These are phyloP conservation scores for Climacteris rufus DNA, from an alignment of 2,113 vertebrate genomes.

Conservation along the genomic window DNA sequence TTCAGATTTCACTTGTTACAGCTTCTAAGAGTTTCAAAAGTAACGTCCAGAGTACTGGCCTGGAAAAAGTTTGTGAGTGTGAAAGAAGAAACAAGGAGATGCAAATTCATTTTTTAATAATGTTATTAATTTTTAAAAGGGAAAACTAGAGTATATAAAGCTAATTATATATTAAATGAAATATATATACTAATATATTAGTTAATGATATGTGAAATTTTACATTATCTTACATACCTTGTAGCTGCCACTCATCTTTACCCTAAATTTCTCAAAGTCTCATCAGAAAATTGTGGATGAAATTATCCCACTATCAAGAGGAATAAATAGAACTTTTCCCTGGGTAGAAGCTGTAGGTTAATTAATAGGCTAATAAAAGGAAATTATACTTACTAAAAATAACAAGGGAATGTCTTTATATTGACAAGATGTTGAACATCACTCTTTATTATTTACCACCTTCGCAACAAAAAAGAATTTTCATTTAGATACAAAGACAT, in stretches of 20 bases:
- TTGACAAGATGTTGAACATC: not conserved
- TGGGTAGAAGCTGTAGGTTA: not conserved
- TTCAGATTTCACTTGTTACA: not conserved
- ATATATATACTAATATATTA: not conserved
- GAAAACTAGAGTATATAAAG: not conserved
- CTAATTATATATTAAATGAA: not conserved
- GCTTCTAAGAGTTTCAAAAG: not conserved
- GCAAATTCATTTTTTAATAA: not conserved
- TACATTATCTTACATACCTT: not conserved
- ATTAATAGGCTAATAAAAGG: constrained; percentile 20
- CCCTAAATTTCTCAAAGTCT: constrained; percentile 12
- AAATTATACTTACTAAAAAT: constrained; percentile 23
- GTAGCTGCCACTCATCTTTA: not conserved
- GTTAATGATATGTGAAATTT: not conserved
- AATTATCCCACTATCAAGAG: not conserved
- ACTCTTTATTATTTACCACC: not conserved
- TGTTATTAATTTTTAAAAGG: not conserved
- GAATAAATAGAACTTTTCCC: not conserved
- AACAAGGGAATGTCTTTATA: not conserved
- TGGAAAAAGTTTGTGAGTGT: not conserved
- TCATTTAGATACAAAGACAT: not conserved
- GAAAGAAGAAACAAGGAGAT: not conserved
- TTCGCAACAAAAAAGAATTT: not conserved
- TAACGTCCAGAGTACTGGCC: not conserved
- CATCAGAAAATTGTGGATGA: not conserved